Conservation (phyloP, 2,888 invertebrate species). For the Phlogophora meticulosa region DNA sequence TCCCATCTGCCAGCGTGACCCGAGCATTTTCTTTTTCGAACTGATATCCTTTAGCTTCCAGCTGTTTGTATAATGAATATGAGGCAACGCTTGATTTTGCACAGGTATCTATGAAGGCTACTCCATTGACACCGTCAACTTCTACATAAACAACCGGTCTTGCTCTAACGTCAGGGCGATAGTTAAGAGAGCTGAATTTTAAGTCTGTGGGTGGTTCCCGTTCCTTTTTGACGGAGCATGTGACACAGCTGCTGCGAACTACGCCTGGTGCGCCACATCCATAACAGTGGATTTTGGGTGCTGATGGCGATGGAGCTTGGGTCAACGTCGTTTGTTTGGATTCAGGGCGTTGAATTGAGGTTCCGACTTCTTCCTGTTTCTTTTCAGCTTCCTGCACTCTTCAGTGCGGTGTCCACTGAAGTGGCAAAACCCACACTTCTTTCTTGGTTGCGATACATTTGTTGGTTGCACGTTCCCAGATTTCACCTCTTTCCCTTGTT, state of each 20-base stretch:
- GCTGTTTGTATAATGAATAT: too few species aligned
- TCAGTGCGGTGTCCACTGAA: too few species aligned
- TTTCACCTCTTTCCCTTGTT: not conserved
- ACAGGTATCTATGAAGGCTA: too few species aligned
- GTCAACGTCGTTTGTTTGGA: not conserved
- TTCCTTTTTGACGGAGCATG: not conserved
- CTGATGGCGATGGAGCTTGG: not conserved
- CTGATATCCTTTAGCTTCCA: too few species aligned
- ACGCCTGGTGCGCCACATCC: constrained; percentile 1
- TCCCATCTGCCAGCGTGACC: too few species aligned
- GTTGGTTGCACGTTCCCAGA: not conserved
- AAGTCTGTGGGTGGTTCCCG: not conserved
- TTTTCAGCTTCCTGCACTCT: not conserved
- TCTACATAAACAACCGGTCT: too few species aligned
- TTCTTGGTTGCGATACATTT: not conserved
- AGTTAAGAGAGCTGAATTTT: constrained; percentile 5
- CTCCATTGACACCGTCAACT: too few species aligned
- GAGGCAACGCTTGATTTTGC: too few species aligned
- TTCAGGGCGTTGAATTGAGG: not conserved
- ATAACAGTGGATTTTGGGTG: not conserved
- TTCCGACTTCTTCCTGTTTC: not conserved
- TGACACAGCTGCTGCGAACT: not conserved
- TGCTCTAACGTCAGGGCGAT: not conserved
- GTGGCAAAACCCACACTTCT: not conserved
- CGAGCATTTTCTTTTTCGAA: too few species aligned